Conservation (phyloP, 2,888 invertebrate genomes). For the Acanthopleura granulata region DNA sequence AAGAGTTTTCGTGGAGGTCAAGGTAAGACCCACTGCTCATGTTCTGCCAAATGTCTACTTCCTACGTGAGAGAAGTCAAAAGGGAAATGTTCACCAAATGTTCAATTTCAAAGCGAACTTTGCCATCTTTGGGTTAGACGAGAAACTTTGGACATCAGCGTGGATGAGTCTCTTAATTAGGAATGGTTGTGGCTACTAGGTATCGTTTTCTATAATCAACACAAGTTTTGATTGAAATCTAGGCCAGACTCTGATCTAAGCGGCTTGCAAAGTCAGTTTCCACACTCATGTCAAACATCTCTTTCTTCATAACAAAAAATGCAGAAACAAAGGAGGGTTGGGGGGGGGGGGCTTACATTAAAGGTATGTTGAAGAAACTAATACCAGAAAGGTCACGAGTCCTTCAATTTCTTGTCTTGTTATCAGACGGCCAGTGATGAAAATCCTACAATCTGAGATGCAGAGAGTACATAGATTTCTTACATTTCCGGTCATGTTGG, state of each 20-base stretch:
- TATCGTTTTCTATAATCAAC: constrained; percentile 29
- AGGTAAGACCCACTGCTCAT: constrained; percentile 52
- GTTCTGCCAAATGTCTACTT: constrained; percentile 41
- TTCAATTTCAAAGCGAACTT: constrained; percentile 55
- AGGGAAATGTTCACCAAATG: constrained; percentile 54
- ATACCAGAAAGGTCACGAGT: constrained; percentile 21
- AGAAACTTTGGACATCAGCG: constrained; percentile 51
- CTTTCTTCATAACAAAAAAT: constrained; percentile 38
- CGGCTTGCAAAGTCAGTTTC: constrained; percentile 47
- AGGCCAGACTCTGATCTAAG: constrained; percentile 41
- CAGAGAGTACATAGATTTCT: too few relatives aligned
- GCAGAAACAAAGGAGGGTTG: constrained; percentile 26
- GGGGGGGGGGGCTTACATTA: constrained; percentile 25
- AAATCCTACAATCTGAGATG: constrained; percentile 47
- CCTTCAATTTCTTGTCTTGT: constrained; percentile 26
- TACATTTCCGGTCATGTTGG: too few relatives aligned
- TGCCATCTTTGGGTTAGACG: constrained; percentile 54
- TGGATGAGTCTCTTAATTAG: constrained; percentile 29
- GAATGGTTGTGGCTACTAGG: background rate
- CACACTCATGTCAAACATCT: constrained; percentile 54
- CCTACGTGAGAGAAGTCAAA: constrained; percentile 35
- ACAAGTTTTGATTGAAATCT: constrained; percentile 36
- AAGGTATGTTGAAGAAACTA: constrained; percentile 25
- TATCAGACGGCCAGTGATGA: constrained; percentile 46
- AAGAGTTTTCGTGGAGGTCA: constrained; percentile 52